Conservation (phyloP, 1,140 invertebrate species). For the Panonychus citri region DNA sequence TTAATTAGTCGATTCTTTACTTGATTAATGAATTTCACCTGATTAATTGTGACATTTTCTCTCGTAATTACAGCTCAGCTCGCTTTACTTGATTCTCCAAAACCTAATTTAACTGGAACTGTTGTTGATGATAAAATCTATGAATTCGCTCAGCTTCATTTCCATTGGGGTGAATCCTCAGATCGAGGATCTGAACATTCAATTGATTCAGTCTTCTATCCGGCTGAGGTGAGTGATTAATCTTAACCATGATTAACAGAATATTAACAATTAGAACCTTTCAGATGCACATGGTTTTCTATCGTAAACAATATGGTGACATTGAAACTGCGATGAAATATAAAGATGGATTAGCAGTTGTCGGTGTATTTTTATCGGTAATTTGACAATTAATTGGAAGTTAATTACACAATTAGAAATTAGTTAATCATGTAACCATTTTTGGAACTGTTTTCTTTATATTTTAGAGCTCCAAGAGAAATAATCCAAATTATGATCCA, state of each 20-base stretch:
- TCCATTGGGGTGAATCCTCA: constrained; percentile 24
- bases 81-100: constrained; percentile 14
- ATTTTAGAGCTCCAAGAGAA: neutral
- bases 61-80: neutral
- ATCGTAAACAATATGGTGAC: neutral
- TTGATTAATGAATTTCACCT: no score
- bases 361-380: constrained; percentile 36
- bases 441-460: neutral
- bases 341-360: constrained; percentile 37
- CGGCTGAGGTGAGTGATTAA: constrained; percentile 9
- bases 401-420: neutral
- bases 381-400: neutral
- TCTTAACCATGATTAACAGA: neutral
- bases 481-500: neutral
- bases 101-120: constrained; percentile 24
- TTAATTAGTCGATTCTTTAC: no score
- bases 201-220: constrained; percentile 6
- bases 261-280: neutral
- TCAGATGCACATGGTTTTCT: neutral
- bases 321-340: constrained; percentile 14
- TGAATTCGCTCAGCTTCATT: constrained; percentile 24
- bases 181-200: constrained; percentile 21
- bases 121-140: constrained; percentile 25
- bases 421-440: neutral
- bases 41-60: neutral